Evolutionary conservation across 1,140 invertebrate species (phyloP), one percentile per base, ranked within the genome.

Genomic region (Callitettix versicolor): DNA sequence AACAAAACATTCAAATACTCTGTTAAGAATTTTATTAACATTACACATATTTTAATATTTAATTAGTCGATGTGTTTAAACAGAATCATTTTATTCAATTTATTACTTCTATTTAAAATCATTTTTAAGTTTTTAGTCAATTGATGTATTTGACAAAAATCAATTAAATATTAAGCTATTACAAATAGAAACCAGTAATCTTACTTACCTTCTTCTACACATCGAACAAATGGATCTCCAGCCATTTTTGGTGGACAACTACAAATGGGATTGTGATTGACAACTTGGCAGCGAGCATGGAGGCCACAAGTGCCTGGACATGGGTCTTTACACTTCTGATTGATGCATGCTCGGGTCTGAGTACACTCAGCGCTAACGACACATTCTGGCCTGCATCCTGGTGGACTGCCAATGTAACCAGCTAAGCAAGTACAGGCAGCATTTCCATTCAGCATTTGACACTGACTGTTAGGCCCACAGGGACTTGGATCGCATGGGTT

Each of bases 201-300:
- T n/a, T n/a, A n/a, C 73, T 75, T 72, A 75, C 75, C 73, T 69
- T 76, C 72, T 65, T 78, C 72, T 7, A 70, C 56, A 66, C 85
- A 88, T 52, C 79, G 76, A 53, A 81, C 79, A 67, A 89, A 86
- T 41, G 88, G 87, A 79, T 91, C 87, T 41, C 89, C 89, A 9
- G 85, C 88, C 69, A 85, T 84, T 11, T 81, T 82, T 38, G 82
- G 73, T 43, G 79, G 72, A 65, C 89, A 91, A 62, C 82, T 86
- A 62, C 88, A 91, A 47, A 88, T 87, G 7, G 87, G 85, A 55
- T 84, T 87, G 61, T 91, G 88, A 64, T 88, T 88, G 33, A 88
- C 83, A 1, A 90, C 86, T 73, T 88, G 82, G 67, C 88, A 93
- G 26, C 84, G 75, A 15, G 89, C 87, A 43, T 81, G 80, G n/a